Conservation (phyloP, 2,797 vertebrate genomes). For the Borostomias antarcticus region DNA sequence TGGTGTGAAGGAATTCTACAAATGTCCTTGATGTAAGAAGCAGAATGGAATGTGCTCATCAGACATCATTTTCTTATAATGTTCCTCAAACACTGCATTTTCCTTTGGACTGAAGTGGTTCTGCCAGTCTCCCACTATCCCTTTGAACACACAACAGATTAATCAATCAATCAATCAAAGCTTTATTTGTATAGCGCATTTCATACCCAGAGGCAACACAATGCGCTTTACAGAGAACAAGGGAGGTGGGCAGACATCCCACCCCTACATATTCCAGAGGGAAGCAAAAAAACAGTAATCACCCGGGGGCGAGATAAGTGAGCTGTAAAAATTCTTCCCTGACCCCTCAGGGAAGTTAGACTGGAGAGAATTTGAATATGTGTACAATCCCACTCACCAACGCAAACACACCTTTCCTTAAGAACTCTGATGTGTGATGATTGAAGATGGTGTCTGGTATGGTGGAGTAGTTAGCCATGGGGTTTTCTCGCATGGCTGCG, state of each 20-base stretch:
- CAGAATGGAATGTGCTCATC: constrained; percentile 48
- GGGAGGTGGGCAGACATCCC: too few relatives aligned
- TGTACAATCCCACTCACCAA: not conserved
- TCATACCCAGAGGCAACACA: too few relatives aligned
- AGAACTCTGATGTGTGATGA: constrained; percentile 54
- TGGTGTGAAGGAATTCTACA: too few relatives aligned
- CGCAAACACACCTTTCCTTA: constrained; percentile 76
- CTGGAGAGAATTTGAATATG: not conserved
- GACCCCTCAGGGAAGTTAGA: too few relatives aligned
- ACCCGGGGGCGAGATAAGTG: too few relatives aligned
- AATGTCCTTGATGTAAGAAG: constrained; percentile 9
- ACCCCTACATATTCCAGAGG: too few relatives aligned
- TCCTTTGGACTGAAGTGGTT: constrained; percentile 58
- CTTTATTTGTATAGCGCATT: too few relatives aligned
- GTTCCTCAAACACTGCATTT: constrained; percentile 55
- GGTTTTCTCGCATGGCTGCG: constrained; percentile 72
- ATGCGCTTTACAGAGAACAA: too few relatives aligned
- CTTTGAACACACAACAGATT: too few relatives aligned
- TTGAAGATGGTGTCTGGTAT: constrained; percentile 62
- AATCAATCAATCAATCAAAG: not conserved
- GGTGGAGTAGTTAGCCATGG: constrained; percentile 72
- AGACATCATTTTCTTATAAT: constrained; percentile 53
- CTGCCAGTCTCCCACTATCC: constrained; percentile 60
- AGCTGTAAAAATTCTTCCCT: too few relatives aligned
- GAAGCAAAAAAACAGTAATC: too few relatives aligned